These are phyloP conservation scores for Lampris megalopsis DNA, from an alignment of 2,113 vertebrate species.

Conservation along the genomic window DNA sequence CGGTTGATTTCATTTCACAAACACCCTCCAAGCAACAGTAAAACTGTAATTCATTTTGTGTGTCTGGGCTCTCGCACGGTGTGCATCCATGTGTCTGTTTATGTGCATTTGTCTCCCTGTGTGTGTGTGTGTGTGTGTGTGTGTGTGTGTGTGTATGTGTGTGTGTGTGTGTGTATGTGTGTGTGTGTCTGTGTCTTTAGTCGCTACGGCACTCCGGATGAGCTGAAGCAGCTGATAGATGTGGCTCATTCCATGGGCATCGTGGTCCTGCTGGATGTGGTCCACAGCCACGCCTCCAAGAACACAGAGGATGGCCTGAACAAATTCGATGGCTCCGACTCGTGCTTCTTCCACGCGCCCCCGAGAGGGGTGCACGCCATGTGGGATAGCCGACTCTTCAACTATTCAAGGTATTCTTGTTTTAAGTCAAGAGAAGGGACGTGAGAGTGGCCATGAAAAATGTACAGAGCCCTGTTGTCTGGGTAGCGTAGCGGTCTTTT, in stretches of 20 bases:
- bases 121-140: slow-evolving; percentile 3
- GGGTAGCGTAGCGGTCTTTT: too few relatives aligned
- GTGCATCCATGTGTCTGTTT: not conserved
- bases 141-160: not conserved
- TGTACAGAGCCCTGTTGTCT: too few relatives aligned
- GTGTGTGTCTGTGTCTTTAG: slow-evolving; percentile 67
- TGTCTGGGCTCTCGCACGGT: not conserved
- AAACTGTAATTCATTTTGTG: slow-evolving; percentile 12
- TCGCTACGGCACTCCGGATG: slow-evolving; percentile 94
- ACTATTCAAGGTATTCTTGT: slow-evolving; percentile 88
- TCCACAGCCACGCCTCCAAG: slow-evolving; percentile 96
- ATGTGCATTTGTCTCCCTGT: not conserved
- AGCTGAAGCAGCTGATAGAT: slow-evolving; percentile 93
- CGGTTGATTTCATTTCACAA: slow-evolving; percentile 6
- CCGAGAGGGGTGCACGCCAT: slow-evolving; percentile 88
- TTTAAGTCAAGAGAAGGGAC: too few relatives aligned
- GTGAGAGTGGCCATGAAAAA: too few relatives aligned
- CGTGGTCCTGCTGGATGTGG: slow-evolving; percentile 91
- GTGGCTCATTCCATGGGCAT: slow-evolving; percentile 95
- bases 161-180: slow-evolving; percentile 15
- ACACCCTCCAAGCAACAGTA: slow-evolving; percentile 8
- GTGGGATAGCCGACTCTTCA: slow-evolving; percentile 96
- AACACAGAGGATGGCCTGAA: slow-evolving; percentile 97
- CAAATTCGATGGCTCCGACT: slow-evolving; percentile 92
- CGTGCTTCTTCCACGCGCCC: slow-evolving; percentile 94